phyloP scores from a whole-genome alignment of 2,113 vertebrate genomes.

The Plecturocebus donacophilus region DNA sequence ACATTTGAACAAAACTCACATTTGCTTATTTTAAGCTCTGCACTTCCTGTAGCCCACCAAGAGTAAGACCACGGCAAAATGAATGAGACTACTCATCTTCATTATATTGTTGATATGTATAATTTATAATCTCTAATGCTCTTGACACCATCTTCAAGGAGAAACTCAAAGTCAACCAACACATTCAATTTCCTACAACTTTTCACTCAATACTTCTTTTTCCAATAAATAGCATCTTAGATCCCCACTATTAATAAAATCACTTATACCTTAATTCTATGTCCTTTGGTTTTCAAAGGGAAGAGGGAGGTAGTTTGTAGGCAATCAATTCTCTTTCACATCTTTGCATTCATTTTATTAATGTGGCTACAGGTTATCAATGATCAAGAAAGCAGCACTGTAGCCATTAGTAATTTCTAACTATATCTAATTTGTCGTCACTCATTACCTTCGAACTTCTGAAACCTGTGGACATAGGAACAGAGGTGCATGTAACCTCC shows the following conservation, averaged over 20 bases:
- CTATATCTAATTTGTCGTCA: neutral
- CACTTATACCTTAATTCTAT: neutral
- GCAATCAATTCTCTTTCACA: neutral
- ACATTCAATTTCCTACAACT: neutral
- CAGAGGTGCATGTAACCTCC: neutral
- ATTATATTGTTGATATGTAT: neutral
- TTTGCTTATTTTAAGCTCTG: constrained; percentile 15
- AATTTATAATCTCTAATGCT: neutral
- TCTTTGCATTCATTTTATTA: neutral
- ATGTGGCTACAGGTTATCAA: neutral
- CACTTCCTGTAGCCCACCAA: neutral
- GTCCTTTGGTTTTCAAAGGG: neutral
- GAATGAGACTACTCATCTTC: neutral
- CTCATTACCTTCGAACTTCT: neutral
- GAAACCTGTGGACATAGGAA: neutral
- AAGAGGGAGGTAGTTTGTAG: neutral
- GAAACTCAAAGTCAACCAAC: constrained; percentile 12
- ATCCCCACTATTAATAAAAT: neutral
- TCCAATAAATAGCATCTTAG: neutral
- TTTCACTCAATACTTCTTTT: neutral
- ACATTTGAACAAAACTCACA: neutral
- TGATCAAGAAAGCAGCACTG: neutral
- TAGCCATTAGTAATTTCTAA: neutral
- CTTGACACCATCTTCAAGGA: neutral
- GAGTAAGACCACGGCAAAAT: neutral